These are phyloP conservation scores for Silurus glanis DNA, from an alignment of 2,113 vertebrate species.

Conservation along the genomic window DNA sequence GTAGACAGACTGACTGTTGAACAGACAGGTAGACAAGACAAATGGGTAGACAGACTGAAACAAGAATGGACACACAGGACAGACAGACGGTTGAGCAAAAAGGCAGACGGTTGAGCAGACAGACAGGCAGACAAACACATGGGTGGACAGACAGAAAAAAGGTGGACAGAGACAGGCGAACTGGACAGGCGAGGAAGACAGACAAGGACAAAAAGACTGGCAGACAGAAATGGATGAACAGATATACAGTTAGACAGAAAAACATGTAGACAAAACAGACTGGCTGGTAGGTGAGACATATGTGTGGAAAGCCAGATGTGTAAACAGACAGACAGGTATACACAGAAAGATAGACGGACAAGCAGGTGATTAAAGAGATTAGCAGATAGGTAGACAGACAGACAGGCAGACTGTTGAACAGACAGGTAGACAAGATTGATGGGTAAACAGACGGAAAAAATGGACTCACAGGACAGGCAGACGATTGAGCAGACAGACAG, in stretches of 20 bases:
- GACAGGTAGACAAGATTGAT: not conserved
- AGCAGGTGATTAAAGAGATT: not conserved
- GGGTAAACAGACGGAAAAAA: not conserved
- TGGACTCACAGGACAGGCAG: no score
- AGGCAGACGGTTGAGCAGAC: not conserved
- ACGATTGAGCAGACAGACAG: no score
- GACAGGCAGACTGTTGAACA: not conserved
- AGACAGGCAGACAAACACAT: not conserved
- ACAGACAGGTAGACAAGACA: not conserved
- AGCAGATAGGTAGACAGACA: not conserved
- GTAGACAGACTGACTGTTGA: not conserved
- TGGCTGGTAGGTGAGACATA: not conserved
- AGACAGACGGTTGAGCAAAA: not conserved
- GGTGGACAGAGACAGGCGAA: not conserved
- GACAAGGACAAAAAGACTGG: not conserved
- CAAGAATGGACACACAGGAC: no score
- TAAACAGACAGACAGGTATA: not conserved
- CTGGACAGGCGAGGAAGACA: not conserved
- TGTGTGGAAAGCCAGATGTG: not conserved
- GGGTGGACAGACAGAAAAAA: not conserved
- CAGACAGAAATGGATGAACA: not conserved
- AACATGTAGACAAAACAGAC: not conserved
- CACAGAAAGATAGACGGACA: not conserved
- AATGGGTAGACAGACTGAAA: not conserved
- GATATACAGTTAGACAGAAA: no score